Evolutionary conservation across 2,113 vertebrate genomes (phyloP), one percentile per base, ranked within the genome.

Genomic region (Thalassoma bifasciatum): DNA sequence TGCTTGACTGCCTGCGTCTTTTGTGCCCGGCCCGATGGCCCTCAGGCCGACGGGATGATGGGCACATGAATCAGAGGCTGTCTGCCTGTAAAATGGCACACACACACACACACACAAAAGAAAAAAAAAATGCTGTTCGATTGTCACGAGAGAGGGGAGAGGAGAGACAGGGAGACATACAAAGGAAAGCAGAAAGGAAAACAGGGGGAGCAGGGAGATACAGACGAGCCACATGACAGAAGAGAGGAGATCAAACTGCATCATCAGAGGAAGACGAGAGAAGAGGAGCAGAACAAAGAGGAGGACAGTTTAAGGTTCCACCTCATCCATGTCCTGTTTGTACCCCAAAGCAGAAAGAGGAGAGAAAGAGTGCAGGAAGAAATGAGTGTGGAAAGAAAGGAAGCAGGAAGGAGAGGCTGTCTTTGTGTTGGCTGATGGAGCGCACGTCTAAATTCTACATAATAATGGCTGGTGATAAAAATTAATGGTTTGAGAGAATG

Each of bases 31-130:
- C 73, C 53, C 42, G 37, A 75, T 68, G 66, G 81, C 83, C 86
- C 86, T 81, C 23, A 7, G 88, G 88, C 77, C 6, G 82, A 65
- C 46, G 4, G 58, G 57, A 83, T 90, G 88, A 91, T 83, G 77
- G 88, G 79, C 90, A 90, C 83, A 88, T 91, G 89, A 91, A 89
- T 89, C 86, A 91, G 78, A 81, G 34, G 46, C 82, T 79, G 81
- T 83, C 84, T 84, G 84, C 34, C 76, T 66, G 80, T 59, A 79
- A 74, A 81, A 74, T 69, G 75, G 69, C 71, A 37, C 57, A 46
- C 44, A 47, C 65, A 67, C 49, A 67, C 49, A 30, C 30, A 30
- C 30, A 30, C 30, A 30, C 30, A 30, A n/a, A n/a, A n/a, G n/a
- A n/a, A n/a, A n/a, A 66, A 65, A 62, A 58, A 26, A 42, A 12